These are phyloP conservation scores for Oscheius sp. DNA, from an alignment of 2,888 invertebrate genomes.

Conservation along the genomic window DNA sequence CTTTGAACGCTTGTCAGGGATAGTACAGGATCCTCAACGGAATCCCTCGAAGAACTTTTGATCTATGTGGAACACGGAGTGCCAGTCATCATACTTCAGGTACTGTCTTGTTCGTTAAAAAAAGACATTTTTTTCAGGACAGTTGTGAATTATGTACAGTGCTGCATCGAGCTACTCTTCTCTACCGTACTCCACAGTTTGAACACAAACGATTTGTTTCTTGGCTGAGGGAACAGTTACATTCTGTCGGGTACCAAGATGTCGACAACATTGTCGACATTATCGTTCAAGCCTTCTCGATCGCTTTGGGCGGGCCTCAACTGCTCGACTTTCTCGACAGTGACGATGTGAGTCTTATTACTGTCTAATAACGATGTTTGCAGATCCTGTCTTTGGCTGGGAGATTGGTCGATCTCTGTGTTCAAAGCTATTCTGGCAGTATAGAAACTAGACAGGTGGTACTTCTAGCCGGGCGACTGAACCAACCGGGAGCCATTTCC, in stretches of 20 bases:
- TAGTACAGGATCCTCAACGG: slow-evolving; percentile 58
- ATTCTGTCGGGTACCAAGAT: slow-evolving; percentile 21
- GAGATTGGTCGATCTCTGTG: slow-evolving; percentile 50
- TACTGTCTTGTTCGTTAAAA: slow-evolving; percentile 29
- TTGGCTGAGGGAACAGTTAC: slow-evolving; percentile 50
- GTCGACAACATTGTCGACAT: slow-evolving; percentile 18
- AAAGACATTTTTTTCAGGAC: slow-evolving; percentile 49
- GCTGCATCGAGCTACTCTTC: slow-evolving; percentile 58
- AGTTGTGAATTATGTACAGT: slow-evolving; percentile 68
- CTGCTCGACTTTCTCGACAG: slow-evolving; percentile 51
- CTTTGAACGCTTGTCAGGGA: background rate
- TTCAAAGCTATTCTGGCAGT: slow-evolving; percentile 50
- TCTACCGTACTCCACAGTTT: slow-evolving; percentile 60
- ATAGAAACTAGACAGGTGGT: slow-evolving; percentile 42
- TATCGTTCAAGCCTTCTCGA: slow-evolving; percentile 41
- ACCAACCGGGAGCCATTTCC: slow-evolving; percentile 56
- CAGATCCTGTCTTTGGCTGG: slow-evolving; percentile 44
- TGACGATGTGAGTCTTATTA: slow-evolving; percentile 22
- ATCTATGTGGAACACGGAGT: slow-evolving; percentile 67
- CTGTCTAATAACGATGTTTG: background rate
- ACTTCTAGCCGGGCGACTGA: slow-evolving; percentile 61
- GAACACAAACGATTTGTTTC: slow-evolving; percentile 58
- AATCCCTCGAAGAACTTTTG: slow-evolving; percentile 61
- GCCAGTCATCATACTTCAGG: slow-evolving; percentile 65
- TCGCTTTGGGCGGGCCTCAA: slow-evolving; percentile 45